phyloP scores from a whole-genome alignment of 2,113 vertebrate genomes.

The Typhlomys cinereus region DNA sequence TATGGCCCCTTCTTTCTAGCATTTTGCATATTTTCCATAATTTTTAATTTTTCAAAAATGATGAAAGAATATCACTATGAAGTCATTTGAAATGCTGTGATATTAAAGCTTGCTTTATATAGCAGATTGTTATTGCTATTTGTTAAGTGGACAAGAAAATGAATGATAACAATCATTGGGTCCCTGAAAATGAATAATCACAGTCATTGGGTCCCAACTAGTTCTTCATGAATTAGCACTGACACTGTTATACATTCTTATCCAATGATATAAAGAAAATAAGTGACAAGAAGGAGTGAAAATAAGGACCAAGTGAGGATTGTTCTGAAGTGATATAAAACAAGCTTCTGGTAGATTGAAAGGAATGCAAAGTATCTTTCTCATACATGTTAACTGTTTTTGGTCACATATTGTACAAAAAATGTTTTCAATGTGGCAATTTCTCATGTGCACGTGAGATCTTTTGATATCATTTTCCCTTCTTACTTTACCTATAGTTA shows the following conservation, averaged over 20 bases:
- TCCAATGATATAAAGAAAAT: not conserved
- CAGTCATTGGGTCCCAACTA: no score
- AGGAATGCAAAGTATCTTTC: not conserved
- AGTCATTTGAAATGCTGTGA: slow-evolving; percentile 25
- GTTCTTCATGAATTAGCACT: not conserved
- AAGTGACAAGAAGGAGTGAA: not conserved
- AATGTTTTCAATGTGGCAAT: not conserved
- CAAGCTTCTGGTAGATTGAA: not conserved
- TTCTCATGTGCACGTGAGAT: no score
- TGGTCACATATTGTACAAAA: not conserved
- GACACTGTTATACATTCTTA: not conserved
- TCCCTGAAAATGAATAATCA: no score
- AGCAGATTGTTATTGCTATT: not conserved
- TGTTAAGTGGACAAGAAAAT: not conserved
- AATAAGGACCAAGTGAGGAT: accelerated
- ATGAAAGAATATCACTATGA: not conserved
- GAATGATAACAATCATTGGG: not conserved
- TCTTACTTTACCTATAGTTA: not conserved
- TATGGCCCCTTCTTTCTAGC: not conserved
- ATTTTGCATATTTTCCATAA: not conserved
- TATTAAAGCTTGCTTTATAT: not conserved
- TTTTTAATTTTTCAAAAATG: not conserved
- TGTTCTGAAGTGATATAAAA: not conserved
- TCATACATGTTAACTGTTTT: not conserved
- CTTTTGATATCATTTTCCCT: not conserved